Evolutionary conservation across 2,888 invertebrate genomes (phyloP), one percentile per base, ranked within the genome.

Genomic region (Merodon equestris): DNA sequence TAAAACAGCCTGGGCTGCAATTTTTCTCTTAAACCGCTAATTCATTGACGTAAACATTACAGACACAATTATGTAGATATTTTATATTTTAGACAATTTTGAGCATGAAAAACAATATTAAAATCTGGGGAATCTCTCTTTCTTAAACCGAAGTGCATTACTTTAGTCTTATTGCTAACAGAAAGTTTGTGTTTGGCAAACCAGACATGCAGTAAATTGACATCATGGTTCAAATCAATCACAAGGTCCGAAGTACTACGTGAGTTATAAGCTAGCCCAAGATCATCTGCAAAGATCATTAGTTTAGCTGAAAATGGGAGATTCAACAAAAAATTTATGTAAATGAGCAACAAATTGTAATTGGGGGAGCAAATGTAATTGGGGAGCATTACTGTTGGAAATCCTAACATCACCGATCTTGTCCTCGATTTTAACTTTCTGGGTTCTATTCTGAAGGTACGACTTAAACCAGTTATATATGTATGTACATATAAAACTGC

Each of bases 191-290:
- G 10, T 9, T 10, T n/a, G n/a, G 40, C 40, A 40, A 3, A 40
- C 40, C 40, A 40, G 17, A 50, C 27, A 67, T 38, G 27, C 58
- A 47, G 40, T 40, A 5, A 40, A 9, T n/a, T 1, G 3, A 40
- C 40, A n/a, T 40, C 40, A 9, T 40, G 40, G 40, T 40, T 40
- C 40, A 40, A n/a, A 18, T 54, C 19, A 42, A 40, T n/a, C n/a
- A 42, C 40, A 18, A 42, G 18, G 13, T 40, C 38, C 15, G n/a
- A 38, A 15, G 53, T 12, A 38, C 53, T 53, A 12, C 17, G 36
- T 38, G 53, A 14, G 14, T n/a, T 36, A 38, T 38, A 12, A 9
- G 51, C 51, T 34, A 50, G 7, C 1, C 47, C 47, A 47, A 47
- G 17, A 17, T 17, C 14, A 47, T 47, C 50, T 19, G 50, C n/a